These are phyloP conservation scores for Gephyroberyx darwinii DNA, from an alignment of 2,797 vertebrate genomes.

Conservation along the genomic window DNA sequence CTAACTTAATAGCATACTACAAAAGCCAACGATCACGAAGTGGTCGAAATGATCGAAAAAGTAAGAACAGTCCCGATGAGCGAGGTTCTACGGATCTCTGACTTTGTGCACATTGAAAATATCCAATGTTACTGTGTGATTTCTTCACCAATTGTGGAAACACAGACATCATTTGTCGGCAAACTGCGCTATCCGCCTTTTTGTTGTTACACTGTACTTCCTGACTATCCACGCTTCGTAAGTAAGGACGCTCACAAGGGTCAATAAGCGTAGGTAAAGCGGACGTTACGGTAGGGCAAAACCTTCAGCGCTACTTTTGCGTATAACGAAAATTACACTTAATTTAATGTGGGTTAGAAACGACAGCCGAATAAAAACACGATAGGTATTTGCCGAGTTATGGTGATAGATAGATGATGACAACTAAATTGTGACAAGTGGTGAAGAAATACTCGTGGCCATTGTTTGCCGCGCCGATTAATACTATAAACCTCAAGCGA, in stretches of 20 bases:
- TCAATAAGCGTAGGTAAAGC: not conserved
- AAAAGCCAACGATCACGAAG: constrained; percentile 5
- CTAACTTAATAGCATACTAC: constrained; percentile 26
- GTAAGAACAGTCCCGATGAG: accelerated
- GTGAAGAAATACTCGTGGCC: too few relatives aligned
- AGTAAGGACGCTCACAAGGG: constrained; percentile 23
- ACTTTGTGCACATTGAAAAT: not conserved
- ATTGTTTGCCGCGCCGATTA: too few relatives aligned
- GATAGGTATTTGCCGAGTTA: too few relatives aligned
- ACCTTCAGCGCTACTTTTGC: too few relatives aligned
- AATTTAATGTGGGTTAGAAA: too few relatives aligned
- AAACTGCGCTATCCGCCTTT: not conserved
- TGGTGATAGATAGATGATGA: too few relatives aligned
- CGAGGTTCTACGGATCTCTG: not conserved
- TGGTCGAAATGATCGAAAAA: not conserved
- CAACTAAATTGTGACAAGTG: too few relatives aligned
- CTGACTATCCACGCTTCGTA: not conserved
- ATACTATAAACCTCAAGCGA: too few relatives aligned
- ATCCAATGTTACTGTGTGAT: accelerated
- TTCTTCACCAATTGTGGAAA: accelerated
- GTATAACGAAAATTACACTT: too few relatives aligned
- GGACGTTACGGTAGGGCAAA: too few relatives aligned
- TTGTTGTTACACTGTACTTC: constrained; percentile 39
- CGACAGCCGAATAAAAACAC: too few relatives aligned
- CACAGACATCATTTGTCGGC: not conserved